Base-by-base conservation (phyloP, 2,797 vertebrate genomes). In the Hydrolagus colliei region DNA sequence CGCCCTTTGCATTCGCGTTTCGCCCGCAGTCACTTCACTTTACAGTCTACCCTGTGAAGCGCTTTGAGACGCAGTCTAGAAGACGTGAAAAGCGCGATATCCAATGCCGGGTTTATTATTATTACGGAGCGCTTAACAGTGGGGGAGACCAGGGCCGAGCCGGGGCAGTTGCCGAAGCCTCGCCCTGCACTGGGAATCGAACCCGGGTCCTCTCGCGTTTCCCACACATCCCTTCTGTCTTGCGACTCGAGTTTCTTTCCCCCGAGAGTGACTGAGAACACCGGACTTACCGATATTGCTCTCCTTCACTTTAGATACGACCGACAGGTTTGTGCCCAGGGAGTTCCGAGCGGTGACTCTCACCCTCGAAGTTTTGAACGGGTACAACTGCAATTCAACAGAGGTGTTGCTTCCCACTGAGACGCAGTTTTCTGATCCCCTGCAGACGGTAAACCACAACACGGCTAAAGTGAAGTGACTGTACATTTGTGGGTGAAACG, bases 271-370 rank as follows among this genome's bases (percentile, higher is more conserved):
- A 1, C 13, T n/a, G 6, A 20, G 65, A 71, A 20, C 27, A 80
- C 41, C 71, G 11, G 13, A 80, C 41, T 84, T 84, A 84, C 79
- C 79, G 10, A 84, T 18, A 13, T 84, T 65, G 7, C 16, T 68
- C 20, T 84, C 79, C 8, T 11, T 9, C 65, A 20, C 32, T 12
- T 9, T 65, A 67, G 68, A 20, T 9, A 5, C 2, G 12, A 68
- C 79, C 2, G 79, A 84, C n/a, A 9, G 41, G 63, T n/a, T 9
- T 41, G 9, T 84, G 32, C 79, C 79, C 32, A 84, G 32, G 2
- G 6, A 9, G 20, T 84, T 84, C 20, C 0, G 2, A 71, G 79
- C 79, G 41, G 2, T 84, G 67, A 84, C 68, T 18, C 52, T 63
- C 41, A 84, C 20, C 6, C 20, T 4, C 20, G 35, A 68, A 41